Base-by-base conservation (phyloP, 2,888 invertebrate species). In the Apodemia zela region DNA sequence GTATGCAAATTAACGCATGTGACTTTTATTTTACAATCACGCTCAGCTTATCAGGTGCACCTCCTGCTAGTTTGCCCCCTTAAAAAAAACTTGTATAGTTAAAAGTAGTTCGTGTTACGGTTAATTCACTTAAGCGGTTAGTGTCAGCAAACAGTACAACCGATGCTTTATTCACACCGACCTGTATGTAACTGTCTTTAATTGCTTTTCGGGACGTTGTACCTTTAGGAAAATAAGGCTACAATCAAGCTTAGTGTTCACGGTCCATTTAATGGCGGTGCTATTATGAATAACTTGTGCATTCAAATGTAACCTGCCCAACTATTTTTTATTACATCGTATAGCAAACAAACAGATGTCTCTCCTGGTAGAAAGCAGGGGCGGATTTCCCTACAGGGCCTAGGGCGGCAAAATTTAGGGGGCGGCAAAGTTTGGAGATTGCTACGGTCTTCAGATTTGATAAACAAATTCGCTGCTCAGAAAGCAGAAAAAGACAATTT, bases 151-250 rank as follows among this genome's bases (percentile, higher is more conserved):
- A 62, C 35, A 57, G 21, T 64, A 51, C 18, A 62, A 35, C 64
- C 58, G 15, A 18, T 35, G 11, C 61, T 18, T 65, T 60, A 63
- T 18, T 42, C 47, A 67, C 63, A 59, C 65, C 62, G 54, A 67
- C 63, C 60, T 65, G 64, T 66, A 63, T 68, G 75, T 83, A 82
- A 81, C 81, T 81, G 81, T 80, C 73, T 80, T 77, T 80, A 83
- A 83, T 84, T 79, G 77, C 77, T 75, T 73, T 76, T 75, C 75
- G 73, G 71, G 76, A 78, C 74, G 72, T 63, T 67, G 67, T 74
- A 72, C 67, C 54, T 21, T 69, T 63, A 67, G 65, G 64, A 66
- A 68, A 70, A 68, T 69, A 67, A 72, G 63, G 63, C 60, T 69
- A 70, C 54, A 57, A 57, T 57, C 54, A 57, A 74, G 72, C 71